phyloP scores from a whole-genome alignment of 2,888 invertebrate genomes.

The Melinopterus prodromus region DNA sequence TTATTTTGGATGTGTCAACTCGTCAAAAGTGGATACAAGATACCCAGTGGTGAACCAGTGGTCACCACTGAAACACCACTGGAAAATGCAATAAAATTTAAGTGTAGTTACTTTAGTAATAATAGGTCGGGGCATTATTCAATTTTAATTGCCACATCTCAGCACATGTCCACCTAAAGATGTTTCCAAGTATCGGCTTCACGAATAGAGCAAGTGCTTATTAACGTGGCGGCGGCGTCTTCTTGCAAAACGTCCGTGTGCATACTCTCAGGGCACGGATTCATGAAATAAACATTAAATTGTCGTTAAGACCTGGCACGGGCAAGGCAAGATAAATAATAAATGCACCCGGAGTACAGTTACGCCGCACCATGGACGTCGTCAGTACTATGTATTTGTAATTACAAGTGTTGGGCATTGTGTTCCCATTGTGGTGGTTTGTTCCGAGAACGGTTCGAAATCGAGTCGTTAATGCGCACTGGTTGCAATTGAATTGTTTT shows the following conservation, averaged over 20 bases:
- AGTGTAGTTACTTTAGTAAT: neutral
- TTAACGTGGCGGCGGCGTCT: neutral
- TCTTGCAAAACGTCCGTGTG: neutral
- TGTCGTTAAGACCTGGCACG: slow-evolving; percentile 15
- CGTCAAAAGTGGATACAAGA: too few relatives aligned
- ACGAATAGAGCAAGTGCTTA: neutral
- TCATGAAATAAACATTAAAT: slow-evolving; percentile 18
- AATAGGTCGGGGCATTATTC: neutral
- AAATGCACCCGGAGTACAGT: slow-evolving; percentile 14
- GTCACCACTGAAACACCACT: too few relatives aligned
- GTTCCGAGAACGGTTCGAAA: neutral
- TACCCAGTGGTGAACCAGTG: too few relatives aligned
- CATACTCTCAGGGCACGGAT: neutral
- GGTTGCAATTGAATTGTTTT: neutral
- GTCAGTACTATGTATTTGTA: slow-evolving; percentile 9
- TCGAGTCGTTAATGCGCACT: too few relatives aligned
- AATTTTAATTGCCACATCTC: neutral
- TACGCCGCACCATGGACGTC: neutral
- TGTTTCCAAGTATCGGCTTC: neutral
- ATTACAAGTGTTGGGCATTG: slow-evolving; percentile 8
- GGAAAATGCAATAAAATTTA: neutral
- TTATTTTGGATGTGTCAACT: too few relatives aligned
- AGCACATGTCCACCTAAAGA: neutral
- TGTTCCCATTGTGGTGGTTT: neutral
- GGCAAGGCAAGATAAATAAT: neutral